Conservation (phyloP, 2,888 invertebrate species). For the Cataglyphis livida region DNA sequence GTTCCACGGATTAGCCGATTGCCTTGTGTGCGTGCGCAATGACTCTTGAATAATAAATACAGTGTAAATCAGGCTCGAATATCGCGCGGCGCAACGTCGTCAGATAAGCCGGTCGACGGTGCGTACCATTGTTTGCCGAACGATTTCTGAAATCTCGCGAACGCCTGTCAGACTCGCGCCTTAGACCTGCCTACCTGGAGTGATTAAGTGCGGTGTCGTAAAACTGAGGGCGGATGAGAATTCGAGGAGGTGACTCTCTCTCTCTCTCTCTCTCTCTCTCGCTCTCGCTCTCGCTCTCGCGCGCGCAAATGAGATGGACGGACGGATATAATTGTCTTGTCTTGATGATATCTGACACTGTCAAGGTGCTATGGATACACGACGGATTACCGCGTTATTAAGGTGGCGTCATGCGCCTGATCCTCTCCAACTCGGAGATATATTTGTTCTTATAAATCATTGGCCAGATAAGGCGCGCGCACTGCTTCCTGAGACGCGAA, state of each 20-base stretch:
- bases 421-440: conserved; percentile 73
- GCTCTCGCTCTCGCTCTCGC: background rate
- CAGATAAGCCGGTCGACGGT: conserved; percentile 80
- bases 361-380: conserved; percentile 70
- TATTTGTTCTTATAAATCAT: conserved; percentile 85
- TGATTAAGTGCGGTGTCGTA: conserved; percentile 80
- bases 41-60: conserved; percentile 77
- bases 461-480: conserved; percentile 77
- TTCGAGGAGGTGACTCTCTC: conserved; percentile 22
- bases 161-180: conserved; percentile 64
- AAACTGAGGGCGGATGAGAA: conserved; percentile 73
- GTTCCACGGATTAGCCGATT: conserved; percentile 69
- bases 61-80: conserved; percentile 83
- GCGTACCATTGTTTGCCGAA: conserved; percentile 78
- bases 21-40: conserved; percentile 57
- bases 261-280: background rate
- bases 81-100: conserved; percentile 54
- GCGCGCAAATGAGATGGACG: conserved; percentile 14
- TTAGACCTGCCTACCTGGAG: conserved; percentile 66
- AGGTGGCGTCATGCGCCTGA: conserved; percentile 74
- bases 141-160: conserved; percentile 79
- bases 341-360: conserved; percentile 71
- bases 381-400: conserved; percentile 74
- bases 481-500: conserved; percentile 74
- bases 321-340: conserved; percentile 62